phyloP scores from a whole-genome alignment of 2,113 vertebrate species.

The Neogobius melanostomus region DNA sequence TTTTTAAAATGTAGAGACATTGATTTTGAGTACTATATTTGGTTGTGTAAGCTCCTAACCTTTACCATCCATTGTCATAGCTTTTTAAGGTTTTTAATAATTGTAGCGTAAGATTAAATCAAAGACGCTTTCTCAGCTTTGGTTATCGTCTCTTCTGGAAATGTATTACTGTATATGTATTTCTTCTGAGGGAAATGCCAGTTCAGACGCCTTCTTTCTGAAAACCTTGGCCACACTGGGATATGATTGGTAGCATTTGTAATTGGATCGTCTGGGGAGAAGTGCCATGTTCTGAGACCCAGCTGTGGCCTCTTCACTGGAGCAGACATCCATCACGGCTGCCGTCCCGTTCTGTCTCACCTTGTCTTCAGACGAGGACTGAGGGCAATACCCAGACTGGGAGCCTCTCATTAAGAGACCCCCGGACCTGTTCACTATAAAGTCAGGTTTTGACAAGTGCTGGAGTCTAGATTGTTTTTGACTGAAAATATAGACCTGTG shows the following conservation, averaged over 20 bases:
- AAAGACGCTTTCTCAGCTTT: too few relatives aligned
- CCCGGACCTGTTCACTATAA: constrained; percentile 11
- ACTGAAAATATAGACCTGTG: not conserved
- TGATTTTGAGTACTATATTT: too few relatives aligned
- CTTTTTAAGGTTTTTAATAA: too few relatives aligned
- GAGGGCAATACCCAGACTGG: constrained; percentile 24
- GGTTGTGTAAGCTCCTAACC: too few relatives aligned
- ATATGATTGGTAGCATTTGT: constrained; percentile 22
- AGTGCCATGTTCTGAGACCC: constrained; percentile 50
- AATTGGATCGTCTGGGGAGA: constrained; percentile 35
- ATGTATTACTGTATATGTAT: too few relatives aligned
- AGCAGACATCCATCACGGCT: constrained; percentile 44
- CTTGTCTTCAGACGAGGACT: constrained; percentile 11
- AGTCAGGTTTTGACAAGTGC: constrained; percentile 10
- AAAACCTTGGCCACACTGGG: not conserved
- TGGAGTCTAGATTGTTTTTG: not conserved
- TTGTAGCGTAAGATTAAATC: too few relatives aligned
- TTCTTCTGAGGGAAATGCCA: too few relatives aligned
- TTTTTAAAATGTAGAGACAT: too few relatives aligned
- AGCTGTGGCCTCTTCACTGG: constrained; percentile 27
- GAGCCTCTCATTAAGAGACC: constrained; percentile 26
- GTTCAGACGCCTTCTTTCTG: too few relatives aligned
- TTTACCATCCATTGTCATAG: too few relatives aligned
- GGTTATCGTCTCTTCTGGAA: too few relatives aligned
- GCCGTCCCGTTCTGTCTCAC: constrained; percentile 22